Evolutionary conservation across 1,140 invertebrate species (phyloP), one percentile per base, ranked within the genome.

Genomic region (Drosophila biarmipes): DNA sequence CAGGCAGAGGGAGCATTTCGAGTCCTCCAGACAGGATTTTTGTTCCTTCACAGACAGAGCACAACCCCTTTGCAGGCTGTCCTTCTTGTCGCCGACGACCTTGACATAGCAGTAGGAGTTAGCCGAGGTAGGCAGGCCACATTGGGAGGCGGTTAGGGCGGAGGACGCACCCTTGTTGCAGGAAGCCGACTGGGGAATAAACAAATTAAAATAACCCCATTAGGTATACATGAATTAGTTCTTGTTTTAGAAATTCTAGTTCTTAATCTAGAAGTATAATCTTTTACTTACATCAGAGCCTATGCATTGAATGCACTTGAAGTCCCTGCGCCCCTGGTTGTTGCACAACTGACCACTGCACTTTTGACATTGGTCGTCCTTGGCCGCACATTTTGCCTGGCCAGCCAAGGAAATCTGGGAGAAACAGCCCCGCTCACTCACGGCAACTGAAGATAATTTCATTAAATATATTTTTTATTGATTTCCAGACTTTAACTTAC

Each of bases 71-170:
- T 74, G 62, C 4, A 74, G n/a, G 7, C 59, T 12, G 0, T 35
- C 48, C 11, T 51, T 51, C 6, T 34, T 8, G 14, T 19, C 2
- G 2, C 53, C 58, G 7, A 43, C 48, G 14, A 67, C 38, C 57
- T 82, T 87, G 31, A 90, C 80, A 51, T 77, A 91, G 59, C 90
- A 91, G 34, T 91, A 91, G 37, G 90, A 79, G 40, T 91, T 91
- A n/a, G 24, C 57, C 0, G 84, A 63, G 5, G 87, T 90, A 27
- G 90, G 78, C 0, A 85, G 55, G 0, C 58, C 51, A 42, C 90
- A 91, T 34, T 80, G 84, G 0, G 48, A 11, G 29, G 78, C 35
- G 3, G 21, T 59, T 6, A 91, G 11, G 0, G 12, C 45, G n/a
- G 8, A 15, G 0, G 46, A 45, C 2, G 53, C 4, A 0, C 59